Evolutionary conservation across 2,113 vertebrate genomes (phyloP), one percentile per base, ranked within the genome.

Genomic region (Solenodon paradoxus): DNA sequence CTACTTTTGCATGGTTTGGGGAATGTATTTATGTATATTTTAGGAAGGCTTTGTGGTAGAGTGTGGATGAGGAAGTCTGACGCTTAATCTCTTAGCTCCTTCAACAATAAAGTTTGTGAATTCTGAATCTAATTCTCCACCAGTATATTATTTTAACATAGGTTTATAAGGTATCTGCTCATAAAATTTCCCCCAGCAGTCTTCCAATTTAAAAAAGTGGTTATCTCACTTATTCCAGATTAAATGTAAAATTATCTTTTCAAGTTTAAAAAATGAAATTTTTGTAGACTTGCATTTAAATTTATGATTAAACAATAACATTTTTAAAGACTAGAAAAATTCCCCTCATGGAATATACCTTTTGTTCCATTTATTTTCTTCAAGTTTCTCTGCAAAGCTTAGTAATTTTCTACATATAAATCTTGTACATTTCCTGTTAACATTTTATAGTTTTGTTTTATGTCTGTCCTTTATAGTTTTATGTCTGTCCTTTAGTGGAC

Each of bases 221-320:
- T 82, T 91, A 95, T 88, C 95, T 88, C 22, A 87, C 32, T n/a
- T 82, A 85, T 82, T 80, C 32, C 9, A 92, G 35, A 72, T 88
- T 66, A 74, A 92, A 77, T 78, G 55, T 92, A 74, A 35, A 75
- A 77, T 40, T 24, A 15, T 68, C 9, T 51, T 92, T 95, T 87
- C 55, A 88, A 88, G 51, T 71, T 75, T 51, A 94, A 95, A 88
- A 84, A 77, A 61, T 32, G 10, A 75, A 35, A 32, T 35, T 88
- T 87, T 78, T 87, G 57, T 77, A 57, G 28, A 32, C 30, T 57
- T 85, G 30, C 28, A 64, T 85, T 93, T 93, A 86, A 57, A 77
- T 57, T 89, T 85, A 55, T n/a, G 59, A 47, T 83, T 51, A 51
- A 32, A 69, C 51, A 78, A 87, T 11, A 96, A 51, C 38, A 72